Evolutionary conservation across 2,888 invertebrate genomes (phyloP).

Genomic region (Tenodera sinensis): DNA sequence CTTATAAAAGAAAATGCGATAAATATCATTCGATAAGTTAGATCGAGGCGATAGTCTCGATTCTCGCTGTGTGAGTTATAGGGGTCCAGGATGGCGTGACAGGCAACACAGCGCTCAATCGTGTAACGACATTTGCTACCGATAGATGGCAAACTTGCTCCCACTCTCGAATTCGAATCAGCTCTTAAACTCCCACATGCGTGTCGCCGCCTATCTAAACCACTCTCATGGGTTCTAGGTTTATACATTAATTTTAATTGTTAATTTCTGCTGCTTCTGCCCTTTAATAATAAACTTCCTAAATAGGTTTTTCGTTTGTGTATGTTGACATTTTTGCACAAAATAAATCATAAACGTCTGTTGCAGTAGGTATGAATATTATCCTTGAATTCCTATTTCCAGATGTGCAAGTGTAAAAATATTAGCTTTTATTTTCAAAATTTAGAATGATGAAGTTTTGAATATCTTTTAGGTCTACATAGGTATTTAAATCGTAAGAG

Average conservation of each 20-base stretch:
- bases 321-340: no score
- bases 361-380: no score
- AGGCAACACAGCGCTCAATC: not conserved
- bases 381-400: no score
- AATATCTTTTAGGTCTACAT: no score
- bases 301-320: no score
- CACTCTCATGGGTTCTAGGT: not conserved
- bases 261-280: not conserved
- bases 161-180: not conserved
- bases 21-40: not conserved
- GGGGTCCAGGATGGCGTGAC: not conserved
- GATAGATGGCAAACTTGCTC: not conserved
- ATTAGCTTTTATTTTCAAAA: no score
- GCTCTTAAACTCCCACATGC: not conserved
- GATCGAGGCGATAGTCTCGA: not conserved
- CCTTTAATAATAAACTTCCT: not conserved
- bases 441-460: no score
- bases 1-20: not conserved
- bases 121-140: constrained; percentile 1
- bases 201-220: not conserved
- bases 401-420: no score
- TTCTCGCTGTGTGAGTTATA: not conserved
- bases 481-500: no score
- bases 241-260: not conserved
- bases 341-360: no score